These are phyloP conservation scores for Acyrthosiphon pisum DNA, from an alignment of 1,140 invertebrate genomes.

Conservation along the genomic window DNA sequence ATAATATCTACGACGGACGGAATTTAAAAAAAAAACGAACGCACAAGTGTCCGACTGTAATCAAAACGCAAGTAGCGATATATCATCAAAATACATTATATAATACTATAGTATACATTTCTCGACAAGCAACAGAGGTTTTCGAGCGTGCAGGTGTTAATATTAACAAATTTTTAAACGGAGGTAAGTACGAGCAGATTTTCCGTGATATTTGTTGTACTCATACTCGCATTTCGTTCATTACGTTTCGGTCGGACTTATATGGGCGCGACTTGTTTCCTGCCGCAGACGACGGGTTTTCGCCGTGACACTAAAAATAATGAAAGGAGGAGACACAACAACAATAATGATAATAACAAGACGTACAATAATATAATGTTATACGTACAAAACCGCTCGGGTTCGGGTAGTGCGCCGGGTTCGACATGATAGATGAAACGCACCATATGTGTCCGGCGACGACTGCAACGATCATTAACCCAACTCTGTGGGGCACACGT, in stretches of 20 bases:
- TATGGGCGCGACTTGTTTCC: neutral
- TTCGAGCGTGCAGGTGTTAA: neutral
- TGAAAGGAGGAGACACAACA: neutral
- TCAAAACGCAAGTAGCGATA: too few relatives aligned
- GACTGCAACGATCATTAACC: neutral
- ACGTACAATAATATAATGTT: too few relatives aligned
- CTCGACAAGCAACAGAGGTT: neutral
- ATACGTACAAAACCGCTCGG: neutral
- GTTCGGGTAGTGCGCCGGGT: neutral
- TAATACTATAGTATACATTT: neutral
- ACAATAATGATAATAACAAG: neutral
- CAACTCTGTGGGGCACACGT: neutral
- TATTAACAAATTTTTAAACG: too few relatives aligned
- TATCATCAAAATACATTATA: neutral
- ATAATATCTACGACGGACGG: too few relatives aligned
- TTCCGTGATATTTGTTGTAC: neutral
- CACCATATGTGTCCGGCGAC: neutral
- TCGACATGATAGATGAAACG: constrained; percentile 7
- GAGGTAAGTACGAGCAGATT: neutral
- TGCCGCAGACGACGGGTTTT: neutral
- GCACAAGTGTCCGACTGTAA: neutral
- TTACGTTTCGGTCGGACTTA: neutral
- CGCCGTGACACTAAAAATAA: neutral
- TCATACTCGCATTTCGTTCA: too few relatives aligned
- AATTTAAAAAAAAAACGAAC: neutral